phyloP scores from a whole-genome alignment of 2,888 invertebrate species.

The Meghimatium bilineatum region DNA sequence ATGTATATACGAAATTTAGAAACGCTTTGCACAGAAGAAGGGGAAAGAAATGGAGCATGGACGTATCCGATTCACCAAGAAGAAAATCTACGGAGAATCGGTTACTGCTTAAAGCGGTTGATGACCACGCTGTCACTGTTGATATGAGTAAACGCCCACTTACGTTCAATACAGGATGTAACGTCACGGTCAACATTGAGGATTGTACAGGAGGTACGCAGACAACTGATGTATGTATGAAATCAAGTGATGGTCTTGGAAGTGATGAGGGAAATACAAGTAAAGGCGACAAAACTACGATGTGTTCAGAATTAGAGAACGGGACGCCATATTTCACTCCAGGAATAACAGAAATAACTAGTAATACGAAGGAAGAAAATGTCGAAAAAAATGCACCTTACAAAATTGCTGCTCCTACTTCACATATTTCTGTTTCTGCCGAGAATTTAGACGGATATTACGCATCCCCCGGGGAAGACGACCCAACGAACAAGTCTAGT shows the following conservation, averaged over 20 bases:
- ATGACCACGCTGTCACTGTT: neutral
- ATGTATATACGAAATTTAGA: conserved; percentile 16
- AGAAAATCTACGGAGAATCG: conserved; percentile 5
- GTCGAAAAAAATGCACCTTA: neutral
- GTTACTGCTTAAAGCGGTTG: neutral
- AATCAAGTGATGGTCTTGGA: neutral
- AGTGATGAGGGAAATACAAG: neutral
- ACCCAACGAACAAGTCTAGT: neutral
- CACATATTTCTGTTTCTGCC: conserved; percentile 16
- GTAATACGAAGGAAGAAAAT: neutral
- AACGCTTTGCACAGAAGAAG: conserved; percentile 11
- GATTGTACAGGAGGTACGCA: neutral
- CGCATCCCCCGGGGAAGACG: neutral
- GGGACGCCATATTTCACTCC: neutral
- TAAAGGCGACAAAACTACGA: neutral
- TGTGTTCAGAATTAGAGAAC: neutral
- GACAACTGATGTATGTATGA: neutral
- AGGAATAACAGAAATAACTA: neutral
- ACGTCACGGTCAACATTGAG: neutral
- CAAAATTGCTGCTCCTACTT: neutral
- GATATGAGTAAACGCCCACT: neutral
- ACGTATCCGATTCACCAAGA: neutral
- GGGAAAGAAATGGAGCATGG: conserved; percentile 13
- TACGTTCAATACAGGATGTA: neutral
- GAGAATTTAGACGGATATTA: conserved; percentile 20